Evolutionary conservation across 2,113 vertebrate genomes (phyloP).

Genomic region (Nipponia nippon): DNA sequence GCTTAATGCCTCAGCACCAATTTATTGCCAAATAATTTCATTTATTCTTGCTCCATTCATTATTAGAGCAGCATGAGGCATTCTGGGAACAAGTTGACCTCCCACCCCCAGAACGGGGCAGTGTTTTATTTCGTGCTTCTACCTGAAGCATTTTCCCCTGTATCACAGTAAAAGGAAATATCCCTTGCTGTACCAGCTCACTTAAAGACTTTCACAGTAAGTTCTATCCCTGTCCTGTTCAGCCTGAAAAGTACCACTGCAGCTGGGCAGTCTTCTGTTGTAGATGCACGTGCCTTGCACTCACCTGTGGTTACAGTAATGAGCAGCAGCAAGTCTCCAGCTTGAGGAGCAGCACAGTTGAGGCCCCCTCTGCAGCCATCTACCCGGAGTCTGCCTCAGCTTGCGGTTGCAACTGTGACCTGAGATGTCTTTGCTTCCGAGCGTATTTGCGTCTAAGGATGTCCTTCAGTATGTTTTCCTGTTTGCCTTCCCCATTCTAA

Average conservation of each 20-base stretch:
- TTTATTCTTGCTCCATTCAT: background rate
- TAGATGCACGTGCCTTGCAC: background rate
- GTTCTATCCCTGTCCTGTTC: background rate
- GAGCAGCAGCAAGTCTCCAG: background rate
- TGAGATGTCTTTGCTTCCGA: background rate
- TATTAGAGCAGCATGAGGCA: background rate
- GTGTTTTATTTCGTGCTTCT: background rate
- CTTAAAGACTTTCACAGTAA: background rate
- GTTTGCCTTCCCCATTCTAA: background rate
- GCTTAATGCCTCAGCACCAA: background rate
- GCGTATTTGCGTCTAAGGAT: background rate
- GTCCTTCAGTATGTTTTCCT: background rate
- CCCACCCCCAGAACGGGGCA: background rate
- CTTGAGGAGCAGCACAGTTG: background rate
- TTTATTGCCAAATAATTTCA: background rate
- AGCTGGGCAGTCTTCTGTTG: background rate
- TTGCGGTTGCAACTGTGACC: background rate
- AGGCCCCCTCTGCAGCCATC: background rate
- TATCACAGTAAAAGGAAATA: background rate
- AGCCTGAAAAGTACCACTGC: background rate
- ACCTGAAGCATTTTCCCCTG: background rate
- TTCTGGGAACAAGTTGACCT: background rate
- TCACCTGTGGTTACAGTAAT: background rate
- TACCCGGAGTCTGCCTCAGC: background rate
- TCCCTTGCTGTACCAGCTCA: background rate